Evolutionary conservation across 2,113 vertebrate genomes (phyloP).

Genomic region (Malaclemys terrapin): DNA sequence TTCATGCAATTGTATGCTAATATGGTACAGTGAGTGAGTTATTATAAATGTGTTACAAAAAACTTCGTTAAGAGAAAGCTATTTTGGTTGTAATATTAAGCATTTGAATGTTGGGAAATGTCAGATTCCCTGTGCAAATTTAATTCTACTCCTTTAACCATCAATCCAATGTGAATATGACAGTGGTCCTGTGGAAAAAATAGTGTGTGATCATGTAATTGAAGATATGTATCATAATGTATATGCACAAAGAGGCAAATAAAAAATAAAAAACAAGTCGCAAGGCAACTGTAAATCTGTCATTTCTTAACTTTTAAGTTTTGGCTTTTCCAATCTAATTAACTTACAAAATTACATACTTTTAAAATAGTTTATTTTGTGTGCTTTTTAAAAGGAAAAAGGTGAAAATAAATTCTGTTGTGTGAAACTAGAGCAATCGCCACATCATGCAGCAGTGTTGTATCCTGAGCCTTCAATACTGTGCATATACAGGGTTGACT

Average conservation of each 20-base stretch:
- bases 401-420: background rate
- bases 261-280: background rate
- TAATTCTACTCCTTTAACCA: background rate
- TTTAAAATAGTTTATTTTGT: too few species aligned
- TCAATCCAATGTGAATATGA: background rate
- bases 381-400: background rate
- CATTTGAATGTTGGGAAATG: background rate
- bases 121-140: fast-evolving
- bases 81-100: background rate
- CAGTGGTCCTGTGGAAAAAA: background rate
- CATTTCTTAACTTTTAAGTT: background rate
- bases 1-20: background rate
- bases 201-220: background rate
- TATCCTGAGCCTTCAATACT: background rate
- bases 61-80: background rate
- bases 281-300: background rate
- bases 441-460: background rate
- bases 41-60: background rate
- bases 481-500: background rate
- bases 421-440: background rate
- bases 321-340: background rate
- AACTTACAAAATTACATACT: background rate
- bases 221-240: background rate
- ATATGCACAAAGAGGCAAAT: background rate
- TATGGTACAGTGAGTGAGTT: background rate